Conservation (phyloP, 2,888 invertebrate species). For the Embidobia sp. region DNA sequence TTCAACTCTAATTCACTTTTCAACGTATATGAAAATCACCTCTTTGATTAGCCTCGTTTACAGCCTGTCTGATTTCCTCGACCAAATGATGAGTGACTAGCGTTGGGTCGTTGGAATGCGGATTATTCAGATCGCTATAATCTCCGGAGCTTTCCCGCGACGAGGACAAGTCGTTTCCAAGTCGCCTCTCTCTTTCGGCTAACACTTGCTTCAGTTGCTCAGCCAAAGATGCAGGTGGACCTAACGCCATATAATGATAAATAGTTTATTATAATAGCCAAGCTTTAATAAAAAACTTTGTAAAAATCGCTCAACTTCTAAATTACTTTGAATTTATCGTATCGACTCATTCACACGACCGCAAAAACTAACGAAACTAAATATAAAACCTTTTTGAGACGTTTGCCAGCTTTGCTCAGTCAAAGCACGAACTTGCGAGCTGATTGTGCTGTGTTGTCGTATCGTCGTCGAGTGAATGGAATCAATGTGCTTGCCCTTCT, state of each 20-base stretch:
- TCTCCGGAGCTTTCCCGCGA: constrained; percentile 85
- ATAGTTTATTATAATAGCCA: no score
- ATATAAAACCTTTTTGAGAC: constrained; percentile 74
- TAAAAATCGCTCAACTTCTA: no score
- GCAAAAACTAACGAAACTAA: no score
- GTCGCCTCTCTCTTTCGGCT: constrained; percentile 91
- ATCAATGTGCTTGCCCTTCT: constrained; percentile 77
- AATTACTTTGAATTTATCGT: no score
- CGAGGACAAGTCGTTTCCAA: constrained; percentile 82
- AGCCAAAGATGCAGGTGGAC: constrained; percentile 90
- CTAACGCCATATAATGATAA: no score
- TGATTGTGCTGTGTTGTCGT: constrained; percentile 79
- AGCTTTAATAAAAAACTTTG: no score
- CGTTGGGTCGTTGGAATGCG: constrained; percentile 85
- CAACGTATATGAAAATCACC: no score
- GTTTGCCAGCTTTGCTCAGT: constrained; percentile 80
- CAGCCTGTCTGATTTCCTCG: constrained; percentile 93
- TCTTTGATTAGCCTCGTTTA: constrained; percentile 93
- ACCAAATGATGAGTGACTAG: constrained; percentile 91
- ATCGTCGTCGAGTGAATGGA: constrained; percentile 76
- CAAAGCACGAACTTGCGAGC: constrained; percentile 79
- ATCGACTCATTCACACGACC: no score
- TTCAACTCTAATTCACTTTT: no score
- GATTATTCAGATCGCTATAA: constrained; percentile 84
- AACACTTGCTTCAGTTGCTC: constrained; percentile 94